phyloP scores from a whole-genome alignment of 2,888 invertebrate species.

The Mystacides longicornis region DNA sequence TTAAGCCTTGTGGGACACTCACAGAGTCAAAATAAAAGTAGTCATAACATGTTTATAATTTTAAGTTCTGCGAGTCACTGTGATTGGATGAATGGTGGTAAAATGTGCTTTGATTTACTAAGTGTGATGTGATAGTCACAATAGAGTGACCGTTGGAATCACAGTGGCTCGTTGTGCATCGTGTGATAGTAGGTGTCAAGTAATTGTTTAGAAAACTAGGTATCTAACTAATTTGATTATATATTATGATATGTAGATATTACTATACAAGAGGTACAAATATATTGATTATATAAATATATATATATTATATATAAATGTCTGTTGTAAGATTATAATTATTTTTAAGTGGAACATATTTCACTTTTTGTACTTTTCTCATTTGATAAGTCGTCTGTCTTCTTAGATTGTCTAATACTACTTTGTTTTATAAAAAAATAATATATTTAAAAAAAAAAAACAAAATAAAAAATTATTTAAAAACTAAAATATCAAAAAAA shows the following conservation, averaged over 20 bases:
- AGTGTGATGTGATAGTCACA: neutral
- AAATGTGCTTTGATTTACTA: no score
- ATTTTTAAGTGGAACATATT: slow-evolving; percentile 11
- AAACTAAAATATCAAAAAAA: slow-evolving; percentile 23
- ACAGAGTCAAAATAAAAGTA: slow-evolving; percentile 17
- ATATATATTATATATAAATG: no score
- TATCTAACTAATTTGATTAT: no score
- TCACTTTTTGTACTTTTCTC: slow-evolving; percentile 26
- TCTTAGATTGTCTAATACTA: slow-evolving; percentile 14
- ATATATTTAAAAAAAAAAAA: slow-evolving; percentile 19
- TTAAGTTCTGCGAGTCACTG: slow-evolving; percentile 13
- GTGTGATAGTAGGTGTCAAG: slow-evolving; percentile 26
- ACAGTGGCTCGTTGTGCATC: slow-evolving; percentile 2
- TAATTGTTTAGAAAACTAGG: slow-evolving; percentile 12
- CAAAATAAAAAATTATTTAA: slow-evolving; percentile 18
- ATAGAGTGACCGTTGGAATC: neutral
- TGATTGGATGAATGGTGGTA: slow-evolving; percentile 6
- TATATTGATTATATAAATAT: slow-evolving; percentile 18
- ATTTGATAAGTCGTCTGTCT: slow-evolving; percentile 17
- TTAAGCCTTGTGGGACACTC: slow-evolving; percentile 9
- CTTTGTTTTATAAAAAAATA: slow-evolving; percentile 19
- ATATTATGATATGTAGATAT: neutral
- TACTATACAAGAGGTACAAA: slow-evolving; percentile 21
- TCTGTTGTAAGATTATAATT: neutral
- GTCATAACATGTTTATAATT: slow-evolving; percentile 17